A percentile compares a stretch with the other conserved stretches of the same genome.
phyloP scores from a whole-genome alignment of 2,888 invertebrate species.

The Allygus modestus region DNA sequence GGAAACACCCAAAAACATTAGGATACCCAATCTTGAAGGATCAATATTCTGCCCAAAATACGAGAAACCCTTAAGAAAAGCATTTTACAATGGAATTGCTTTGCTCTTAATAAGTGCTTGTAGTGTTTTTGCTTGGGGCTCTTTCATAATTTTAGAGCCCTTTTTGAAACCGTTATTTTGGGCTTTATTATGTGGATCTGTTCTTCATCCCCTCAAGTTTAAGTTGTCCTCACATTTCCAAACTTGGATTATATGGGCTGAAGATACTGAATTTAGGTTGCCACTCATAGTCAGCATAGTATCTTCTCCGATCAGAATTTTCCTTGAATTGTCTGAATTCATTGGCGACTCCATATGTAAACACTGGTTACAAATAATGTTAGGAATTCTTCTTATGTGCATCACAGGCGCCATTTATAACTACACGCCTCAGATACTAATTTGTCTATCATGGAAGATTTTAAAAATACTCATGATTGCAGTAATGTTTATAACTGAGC shows the following conservation, averaged over 20 bases:
- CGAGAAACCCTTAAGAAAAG: conserved; percentile 93
- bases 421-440: conserved; percentile 67
- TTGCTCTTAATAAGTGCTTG: conserved; percentile 84
- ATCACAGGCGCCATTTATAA: conserved; percentile 64
- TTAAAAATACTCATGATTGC: conserved; percentile 67
- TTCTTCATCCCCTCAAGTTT: conserved; percentile 96
- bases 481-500: conserved; percentile 72
- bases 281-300: conserved; percentile 73
- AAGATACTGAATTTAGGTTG: conserved; percentile 72
- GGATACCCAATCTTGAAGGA: conserved; percentile 1
- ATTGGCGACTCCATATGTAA: conserved; percentile 65
- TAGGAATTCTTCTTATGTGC: conserved; percentile 58
- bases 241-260: conserved; percentile 86
- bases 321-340: conserved; percentile 66
- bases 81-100: conserved; percentile 94
- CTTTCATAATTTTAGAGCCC: conserved; percentile 92
- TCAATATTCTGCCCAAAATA: conserved; percentile 73
- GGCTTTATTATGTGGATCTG: conserved; percentile 97
- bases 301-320: conserved; percentile 65
- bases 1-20: conserved; percentile 15
- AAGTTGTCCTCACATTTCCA: conserved; percentile 86
- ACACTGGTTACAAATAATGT: conserved; percentile 63
- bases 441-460: conserved; percentile 60
- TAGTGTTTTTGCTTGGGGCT: conserved; percentile 84
- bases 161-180: conserved; percentile 96